Percentiles rank a stretch among this genome's conserved stretches.
These are phyloP conservation scores for Lasius platythorax DNA, from an alignment of 2,888 invertebrate species.

Conservation along the genomic window DNA sequence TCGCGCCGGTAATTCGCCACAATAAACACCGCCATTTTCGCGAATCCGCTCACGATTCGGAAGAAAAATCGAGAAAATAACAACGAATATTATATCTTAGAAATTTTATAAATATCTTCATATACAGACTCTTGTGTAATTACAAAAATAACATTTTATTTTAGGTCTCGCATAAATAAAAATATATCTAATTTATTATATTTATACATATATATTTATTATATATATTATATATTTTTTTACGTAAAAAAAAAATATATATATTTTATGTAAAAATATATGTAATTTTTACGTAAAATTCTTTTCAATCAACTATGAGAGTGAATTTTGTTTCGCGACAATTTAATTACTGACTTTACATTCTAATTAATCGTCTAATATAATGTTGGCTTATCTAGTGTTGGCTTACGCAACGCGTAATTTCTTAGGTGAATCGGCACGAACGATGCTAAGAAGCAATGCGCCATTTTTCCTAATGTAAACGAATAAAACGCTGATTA, in stretches of 20 bases:
- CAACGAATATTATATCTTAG: not conserved
- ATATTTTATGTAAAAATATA: no score
- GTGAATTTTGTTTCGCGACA: not conserved
- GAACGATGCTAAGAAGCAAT: not conserved
- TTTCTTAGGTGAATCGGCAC: not conserved
- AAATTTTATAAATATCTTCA: not conserved
- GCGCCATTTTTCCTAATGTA: constrained; percentile 33
- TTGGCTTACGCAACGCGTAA: not conserved
- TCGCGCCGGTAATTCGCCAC: constrained; percentile 48
- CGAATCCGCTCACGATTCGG: not conserved
- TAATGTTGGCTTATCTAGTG: not conserved
- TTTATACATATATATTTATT: no score
- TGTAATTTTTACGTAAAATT: not conserved
- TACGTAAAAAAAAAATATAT: not conserved
- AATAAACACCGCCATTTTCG: constrained; percentile 43
- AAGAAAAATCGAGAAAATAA: constrained; percentile 8
- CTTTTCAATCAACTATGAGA: not conserved
- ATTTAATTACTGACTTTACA: not conserved
- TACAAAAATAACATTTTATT: not conserved
- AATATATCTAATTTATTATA: not conserved
- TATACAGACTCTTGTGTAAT: not conserved
- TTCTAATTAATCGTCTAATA: not conserved
- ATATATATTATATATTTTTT: not conserved
- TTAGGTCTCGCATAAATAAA: not conserved
- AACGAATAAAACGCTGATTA: constrained; percentile 60